Conservation (phyloP, 2,888 invertebrate species). For the Ophion obscuratus region DNA sequence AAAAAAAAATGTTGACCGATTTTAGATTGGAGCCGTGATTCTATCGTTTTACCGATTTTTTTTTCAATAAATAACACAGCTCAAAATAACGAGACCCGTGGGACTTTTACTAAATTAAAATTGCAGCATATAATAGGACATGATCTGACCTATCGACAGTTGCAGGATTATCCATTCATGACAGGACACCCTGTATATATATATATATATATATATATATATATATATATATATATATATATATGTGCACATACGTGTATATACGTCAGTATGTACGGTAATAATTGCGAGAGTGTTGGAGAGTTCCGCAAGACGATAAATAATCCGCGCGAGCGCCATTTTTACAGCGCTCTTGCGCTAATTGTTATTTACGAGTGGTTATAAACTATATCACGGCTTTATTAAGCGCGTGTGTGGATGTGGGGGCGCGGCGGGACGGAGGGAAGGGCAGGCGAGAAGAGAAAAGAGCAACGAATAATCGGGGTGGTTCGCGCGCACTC, state of each 20-base stretch:
- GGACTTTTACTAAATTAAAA: too few species aligned
- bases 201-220: too few species aligned
- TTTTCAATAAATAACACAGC: too few species aligned
- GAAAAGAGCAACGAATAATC: conserved; percentile 55
- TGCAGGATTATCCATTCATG: too few species aligned
- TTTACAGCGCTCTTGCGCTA: conserved; percentile 75
- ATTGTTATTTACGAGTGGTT: conserved; percentile 81
- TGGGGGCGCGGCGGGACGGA: not conserved
- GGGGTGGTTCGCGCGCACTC: conserved; percentile 25
- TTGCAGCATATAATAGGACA: too few species aligned
- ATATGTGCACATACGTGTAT: conserved; percentile 4
- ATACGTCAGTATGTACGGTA: conserved; percentile 13
- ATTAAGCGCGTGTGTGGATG: conserved; percentile 70
- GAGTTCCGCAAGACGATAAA: conserved; percentile 69
- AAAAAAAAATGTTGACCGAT: conserved; percentile 23
- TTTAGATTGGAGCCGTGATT: too few species aligned
- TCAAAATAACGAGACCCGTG: too few species aligned
- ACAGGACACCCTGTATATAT: too few species aligned
- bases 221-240: too few species aligned
- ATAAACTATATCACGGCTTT: conserved; percentile 78
- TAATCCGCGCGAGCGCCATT: conserved; percentile 72
- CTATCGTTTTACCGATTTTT: too few species aligned
- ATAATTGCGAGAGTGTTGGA: conserved; percentile 27
- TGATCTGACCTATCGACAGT: too few species aligned
- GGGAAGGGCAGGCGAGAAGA: conserved; percentile 24